Percentiles rank a stretch among this genome's conserved stretches.
These are phyloP conservation scores for Ligdia adustata DNA, from an alignment of 2,888 invertebrate species.

Conservation along the genomic window DNA sequence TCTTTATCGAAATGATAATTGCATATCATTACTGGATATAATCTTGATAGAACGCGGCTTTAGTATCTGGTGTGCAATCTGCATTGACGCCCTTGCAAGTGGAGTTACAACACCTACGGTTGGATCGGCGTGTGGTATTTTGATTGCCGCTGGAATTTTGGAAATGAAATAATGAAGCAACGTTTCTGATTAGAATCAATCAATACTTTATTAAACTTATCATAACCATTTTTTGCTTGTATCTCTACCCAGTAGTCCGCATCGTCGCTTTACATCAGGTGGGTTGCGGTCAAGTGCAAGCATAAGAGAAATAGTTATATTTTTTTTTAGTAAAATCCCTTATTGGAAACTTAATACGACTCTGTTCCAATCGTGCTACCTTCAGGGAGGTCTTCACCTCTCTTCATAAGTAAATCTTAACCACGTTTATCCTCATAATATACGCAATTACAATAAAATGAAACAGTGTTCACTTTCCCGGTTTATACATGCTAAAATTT, in stretches of 20 bases:
- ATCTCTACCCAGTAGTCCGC: no score
- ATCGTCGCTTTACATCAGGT: no score
- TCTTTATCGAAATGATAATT: constrained; percentile 29
- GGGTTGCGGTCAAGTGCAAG: no score
- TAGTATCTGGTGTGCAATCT: constrained; percentile 14
- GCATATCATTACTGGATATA: constrained; percentile 25
- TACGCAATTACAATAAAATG: constrained; percentile 17
- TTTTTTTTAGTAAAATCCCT: background rate
- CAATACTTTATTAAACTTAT: no score
- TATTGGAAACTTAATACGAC: background rate
- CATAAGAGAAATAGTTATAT: background rate
- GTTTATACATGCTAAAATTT: constrained; percentile 16
- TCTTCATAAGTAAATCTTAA: constrained; percentile 40
- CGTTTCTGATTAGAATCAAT: no score
- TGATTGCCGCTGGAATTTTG: no score
- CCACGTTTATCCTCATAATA: constrained; percentile 24
- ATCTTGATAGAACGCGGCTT: constrained; percentile 19
- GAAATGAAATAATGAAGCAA: no score
- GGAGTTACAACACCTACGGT: constrained; percentile 3
- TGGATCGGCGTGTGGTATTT: no score
- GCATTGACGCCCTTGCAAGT: constrained; percentile 10
- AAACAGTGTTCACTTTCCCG: constrained; percentile 20
- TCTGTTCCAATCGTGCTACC: constrained; percentile 15
- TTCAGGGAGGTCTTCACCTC: constrained; percentile 60
- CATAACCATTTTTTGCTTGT: no score